Conservation (phyloP, 2,113 vertebrate species). For the Eira barbara region DNA sequence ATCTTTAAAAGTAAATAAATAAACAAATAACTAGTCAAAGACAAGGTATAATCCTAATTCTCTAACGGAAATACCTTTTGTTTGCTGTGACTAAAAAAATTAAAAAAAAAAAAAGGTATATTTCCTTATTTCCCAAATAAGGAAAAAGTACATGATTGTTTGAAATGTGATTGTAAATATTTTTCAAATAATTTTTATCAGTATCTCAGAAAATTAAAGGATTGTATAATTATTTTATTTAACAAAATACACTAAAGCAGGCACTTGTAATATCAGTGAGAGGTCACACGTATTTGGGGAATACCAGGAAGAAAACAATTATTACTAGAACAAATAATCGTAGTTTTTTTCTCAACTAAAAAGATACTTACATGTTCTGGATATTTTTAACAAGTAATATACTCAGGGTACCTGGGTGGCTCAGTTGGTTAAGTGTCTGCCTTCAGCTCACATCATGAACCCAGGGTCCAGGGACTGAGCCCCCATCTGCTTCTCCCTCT, state of each 20-base stretch:
- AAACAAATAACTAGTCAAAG: not conserved
- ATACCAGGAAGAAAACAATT: conserved; percentile 24
- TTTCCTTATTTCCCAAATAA: not conserved
- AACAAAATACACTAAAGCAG: conserved; percentile 42
- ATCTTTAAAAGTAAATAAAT: not conserved
- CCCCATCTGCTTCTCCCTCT: too few species aligned
- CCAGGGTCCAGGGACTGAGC: too few species aligned
- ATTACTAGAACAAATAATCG: conserved; percentile 6
- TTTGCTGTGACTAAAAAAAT: not conserved
- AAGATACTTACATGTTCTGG: not conserved
- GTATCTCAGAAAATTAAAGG: conserved; percentile 31
- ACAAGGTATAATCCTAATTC: not conserved
- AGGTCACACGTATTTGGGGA: not conserved
- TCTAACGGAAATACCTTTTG: not conserved
- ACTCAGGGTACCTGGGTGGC: not conserved
- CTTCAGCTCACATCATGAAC: too few species aligned
- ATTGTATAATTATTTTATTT: conserved; percentile 40
- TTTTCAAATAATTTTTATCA: not conserved
- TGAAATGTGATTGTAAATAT: not conserved
- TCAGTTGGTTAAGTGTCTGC: not conserved
- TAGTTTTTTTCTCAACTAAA: conserved; percentile 12
- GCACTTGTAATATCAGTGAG: not conserved
- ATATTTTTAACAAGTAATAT: not conserved
- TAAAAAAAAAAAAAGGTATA: not conserved
- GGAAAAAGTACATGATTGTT: not conserved